Conservation (phyloP, 2,888 invertebrate species). For the Spodoptera littoralis region DNA sequence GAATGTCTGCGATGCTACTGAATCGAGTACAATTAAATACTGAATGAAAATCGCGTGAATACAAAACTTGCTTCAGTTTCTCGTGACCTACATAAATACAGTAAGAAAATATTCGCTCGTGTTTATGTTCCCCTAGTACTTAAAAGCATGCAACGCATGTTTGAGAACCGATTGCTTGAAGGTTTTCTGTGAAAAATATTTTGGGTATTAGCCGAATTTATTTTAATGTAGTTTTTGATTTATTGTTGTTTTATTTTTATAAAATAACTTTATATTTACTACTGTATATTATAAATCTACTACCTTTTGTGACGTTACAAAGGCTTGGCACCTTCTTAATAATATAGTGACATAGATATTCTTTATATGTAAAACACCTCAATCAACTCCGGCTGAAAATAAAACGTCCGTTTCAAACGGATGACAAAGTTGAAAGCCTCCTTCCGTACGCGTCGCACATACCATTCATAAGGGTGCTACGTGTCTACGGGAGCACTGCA, state of each 20-base stretch:
- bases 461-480: conserved; percentile 61
- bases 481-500: conserved; percentile 69
- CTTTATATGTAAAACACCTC: background rate
- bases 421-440: conserved; percentile 39
- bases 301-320: background rate
- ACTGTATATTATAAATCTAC: background rate
- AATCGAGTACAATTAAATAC: background rate
- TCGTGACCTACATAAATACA: conserved; percentile 35
- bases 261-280: background rate
- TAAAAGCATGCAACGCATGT: conserved; percentile 12
- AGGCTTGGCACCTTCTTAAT: too few relatives aligned
- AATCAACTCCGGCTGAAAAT: background rate
- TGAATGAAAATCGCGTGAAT: conserved; percentile 26
- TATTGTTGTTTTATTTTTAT: background rate
- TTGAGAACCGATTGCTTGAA: conserved; percentile 8
- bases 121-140: conserved; percentile 27
- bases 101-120: conserved; percentile 13
- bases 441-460: conserved; percentile 48
- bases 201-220: conserved; percentile 4
- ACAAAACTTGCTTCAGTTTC: conserved; percentile 1
- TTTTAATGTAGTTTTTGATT: conserved; percentile 8
- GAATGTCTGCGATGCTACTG: too few relatives aligned
- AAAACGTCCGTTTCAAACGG: conserved; percentile 23
- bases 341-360: background rate
- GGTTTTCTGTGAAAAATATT: conserved; percentile 17